Conservation (phyloP, 1,140 invertebrate species). For the Kradibia gibbosae region DNA sequence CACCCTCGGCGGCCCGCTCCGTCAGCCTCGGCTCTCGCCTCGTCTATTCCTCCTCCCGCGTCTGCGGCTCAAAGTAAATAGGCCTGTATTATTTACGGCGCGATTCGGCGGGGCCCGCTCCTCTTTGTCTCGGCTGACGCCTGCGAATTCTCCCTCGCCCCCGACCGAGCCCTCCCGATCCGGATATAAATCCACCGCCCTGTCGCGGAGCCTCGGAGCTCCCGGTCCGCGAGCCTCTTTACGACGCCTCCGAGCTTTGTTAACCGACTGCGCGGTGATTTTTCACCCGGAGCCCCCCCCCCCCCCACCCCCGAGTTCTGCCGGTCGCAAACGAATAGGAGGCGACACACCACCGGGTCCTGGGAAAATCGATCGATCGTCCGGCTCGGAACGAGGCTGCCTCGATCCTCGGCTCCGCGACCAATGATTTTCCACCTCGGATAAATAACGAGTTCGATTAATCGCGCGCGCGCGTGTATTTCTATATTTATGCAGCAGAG, state of each 20-base stretch:
- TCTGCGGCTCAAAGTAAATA: background rate
- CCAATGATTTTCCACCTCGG: background rate
- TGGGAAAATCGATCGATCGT: too few species aligned
- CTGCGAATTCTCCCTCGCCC: background rate
- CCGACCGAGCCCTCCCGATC: background rate
- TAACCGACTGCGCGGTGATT: too few species aligned
- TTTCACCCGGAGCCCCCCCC: too few species aligned
- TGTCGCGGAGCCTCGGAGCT: too few species aligned
- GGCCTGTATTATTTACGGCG: slow-evolving; percentile 5
- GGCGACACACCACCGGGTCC: too few species aligned
- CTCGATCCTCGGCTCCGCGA: background rate
- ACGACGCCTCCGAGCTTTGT: too few species aligned
- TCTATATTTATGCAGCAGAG: too few species aligned
- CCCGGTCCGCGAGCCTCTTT: too few species aligned
- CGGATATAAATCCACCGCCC: too few species aligned
- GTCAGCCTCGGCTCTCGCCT: background rate
- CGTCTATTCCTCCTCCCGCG: background rate
- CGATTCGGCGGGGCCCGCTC: background rate
- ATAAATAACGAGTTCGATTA: background rate
- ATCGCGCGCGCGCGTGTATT: too few species aligned
- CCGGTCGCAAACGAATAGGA: too few species aligned
- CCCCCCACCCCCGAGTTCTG: too few species aligned
- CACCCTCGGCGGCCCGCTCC: background rate
- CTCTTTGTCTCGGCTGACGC: background rate
- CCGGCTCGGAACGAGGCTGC: background rate